Evolutionary conservation across 1,140 invertebrate genomes (phyloP).

Genomic region (Macrobrachium nipponense): DNA sequence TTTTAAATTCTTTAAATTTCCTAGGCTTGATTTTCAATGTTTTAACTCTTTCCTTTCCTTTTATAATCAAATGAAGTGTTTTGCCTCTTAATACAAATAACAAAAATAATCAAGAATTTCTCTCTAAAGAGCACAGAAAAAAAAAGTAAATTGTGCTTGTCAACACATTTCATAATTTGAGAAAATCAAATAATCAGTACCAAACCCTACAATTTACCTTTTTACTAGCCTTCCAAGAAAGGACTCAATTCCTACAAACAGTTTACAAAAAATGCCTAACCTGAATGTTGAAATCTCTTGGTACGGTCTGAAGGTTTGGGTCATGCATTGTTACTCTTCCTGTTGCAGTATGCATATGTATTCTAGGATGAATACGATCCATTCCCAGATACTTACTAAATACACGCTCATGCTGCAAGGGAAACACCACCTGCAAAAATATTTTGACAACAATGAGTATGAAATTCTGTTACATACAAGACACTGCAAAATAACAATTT

Average conservation of each 20-base stretch:
- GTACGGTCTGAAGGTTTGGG: slow-evolving; percentile 93
- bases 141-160: too few relatives aligned
- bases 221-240: neutral
- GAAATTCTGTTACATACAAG: neutral
- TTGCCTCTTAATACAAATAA: too few relatives aligned
- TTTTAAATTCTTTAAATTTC: too few relatives aligned
- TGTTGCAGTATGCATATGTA: slow-evolving; percentile 84
- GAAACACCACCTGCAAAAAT: slow-evolving; percentile 72
- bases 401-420: slow-evolving; percentile 70
- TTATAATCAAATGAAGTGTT: too few relatives aligned
- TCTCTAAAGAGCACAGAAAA: too few relatives aligned
- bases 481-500: neutral
- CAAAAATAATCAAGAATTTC: too few relatives aligned
- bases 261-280: neutral
- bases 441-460: neutral
- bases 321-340: slow-evolving; percentile 92
- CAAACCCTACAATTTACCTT: too few relatives aligned
- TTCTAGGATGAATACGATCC: slow-evolving; percentile 80
- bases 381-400: slow-evolving; percentile 65
- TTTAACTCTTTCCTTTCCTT: too few relatives aligned
- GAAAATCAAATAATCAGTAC: too few relatives aligned
- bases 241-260: slow-evolving; percentile 25
- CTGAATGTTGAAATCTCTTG: slow-evolving; percentile 81
- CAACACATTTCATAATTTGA: too few relatives aligned
- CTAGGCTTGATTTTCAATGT: too few relatives aligned